Evolutionary conservation across 2,113 vertebrate genomes (phyloP), one percentile per base, ranked within the genome.

Genomic region (Thymallus thymallus): DNA sequence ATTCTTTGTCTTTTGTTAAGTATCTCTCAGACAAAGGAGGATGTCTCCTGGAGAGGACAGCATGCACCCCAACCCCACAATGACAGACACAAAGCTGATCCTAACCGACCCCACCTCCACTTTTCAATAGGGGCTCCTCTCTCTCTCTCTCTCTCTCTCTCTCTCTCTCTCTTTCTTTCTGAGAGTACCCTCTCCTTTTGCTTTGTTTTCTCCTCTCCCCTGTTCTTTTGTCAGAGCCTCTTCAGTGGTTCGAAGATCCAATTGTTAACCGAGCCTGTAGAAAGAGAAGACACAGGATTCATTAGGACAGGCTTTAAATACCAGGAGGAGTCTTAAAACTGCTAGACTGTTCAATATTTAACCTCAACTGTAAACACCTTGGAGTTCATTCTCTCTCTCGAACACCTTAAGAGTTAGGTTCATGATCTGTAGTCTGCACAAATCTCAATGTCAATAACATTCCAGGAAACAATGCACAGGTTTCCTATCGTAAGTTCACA

Each of bases 1-100:
- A 94, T 92, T 93, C 93, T 88, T 51, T 22, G 22, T 68, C 81
- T 87, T 86, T 75, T 68, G 72, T 82, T 1, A 74, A 23, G 24
- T 80, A 75, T 93, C 85, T 81, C 75, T 80, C 73, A 78, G 85
- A 80, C 79, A 76, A 82, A 45, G 74, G 73, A 87, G 74, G 83
- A 87, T 64, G 88, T 89, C 86, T 86, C 64, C 74, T 80, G 64
- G 71, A 75, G 81, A 76, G 80, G 85, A 78, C 84, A 74, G 85
- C 90, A 91, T 91, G 87, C 91, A 89, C 89, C 80, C 83, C 75
- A 48, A 18, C 35, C 9, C 2, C 9, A 41, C 35, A 18, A 18
- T 14, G 48, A 3, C 71, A 65, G 74, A 51, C 84, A 73, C 61
- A 76, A 68, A 84, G 83, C 79, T 81, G 87, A 89, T 89, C 48